Base-by-base conservation (phyloP, 2,888 invertebrate genomes). In the Erpobdella octoculata region DNA sequence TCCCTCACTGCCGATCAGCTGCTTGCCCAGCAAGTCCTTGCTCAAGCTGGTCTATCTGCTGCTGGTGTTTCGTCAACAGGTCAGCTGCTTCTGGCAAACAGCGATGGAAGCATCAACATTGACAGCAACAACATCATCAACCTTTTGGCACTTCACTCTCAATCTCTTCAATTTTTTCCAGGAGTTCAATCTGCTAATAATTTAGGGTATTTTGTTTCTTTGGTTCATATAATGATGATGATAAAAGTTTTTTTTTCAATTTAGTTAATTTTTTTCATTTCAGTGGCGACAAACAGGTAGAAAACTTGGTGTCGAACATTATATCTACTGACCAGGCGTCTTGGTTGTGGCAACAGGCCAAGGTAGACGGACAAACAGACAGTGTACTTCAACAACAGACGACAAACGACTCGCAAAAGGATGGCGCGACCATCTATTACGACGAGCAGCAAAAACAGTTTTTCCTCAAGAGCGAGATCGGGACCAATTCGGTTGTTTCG, bases 11-110 rank as follows among this genome's bases (percentile, higher is more conserved):
- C 72, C 58, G 53, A 61, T 21, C 65, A 71, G 31, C 61, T 58
- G 33, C 58, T 74, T 15, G 70, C 70, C 25, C 72, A 70, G 46
- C 73, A 74, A 65, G 21, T 71, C 59, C 68, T 73, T 1, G 66
- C 48, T 8, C 62, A 65, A 28, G 69, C 59, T 25, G 67, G 71
- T n/a, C 48, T 70, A 28, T 64, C 73, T 0, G 5, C 25, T 0
- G 64, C 28, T 0, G 58, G 58, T 18, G 38, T 62, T 6, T 62
- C 62, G 1, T 35, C 62, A 9, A 62, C 62, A 5, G 73, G 72
- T 18, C 72, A 72, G 65, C 31, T 64, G 25, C 59, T 73, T 21
- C 31, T 58, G 21, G 48, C 70, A 5, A 73, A 73, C 66, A 73
- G 66, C 31, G 72, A 70, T 15, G 67, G 67, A 21, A 73, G 37